Base-by-base conservation (phyloP, 2,113 vertebrate species). In the Telmatochromis brichardi region DNA sequence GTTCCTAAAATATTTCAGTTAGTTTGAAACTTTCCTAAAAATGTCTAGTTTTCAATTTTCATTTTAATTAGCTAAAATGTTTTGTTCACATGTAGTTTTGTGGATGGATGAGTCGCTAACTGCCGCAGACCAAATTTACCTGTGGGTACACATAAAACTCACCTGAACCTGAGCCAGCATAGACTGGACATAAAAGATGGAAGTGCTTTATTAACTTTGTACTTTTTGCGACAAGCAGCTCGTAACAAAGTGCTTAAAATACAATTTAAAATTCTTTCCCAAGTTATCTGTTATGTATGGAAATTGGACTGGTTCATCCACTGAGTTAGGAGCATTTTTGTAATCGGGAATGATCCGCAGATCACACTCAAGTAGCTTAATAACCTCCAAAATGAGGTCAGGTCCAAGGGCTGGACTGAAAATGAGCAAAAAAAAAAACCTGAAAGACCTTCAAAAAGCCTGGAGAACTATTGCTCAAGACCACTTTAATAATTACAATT, bases 1-100 rank as follows among this genome's bases (percentile, higher is more conserved):
- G 55, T 58, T 28, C 7, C 55, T 9, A 9, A 58, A 58, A 9
- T 28, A 58, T 31, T 58, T 58, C 26, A 31, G 26, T 60, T 60
- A 31, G 57, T 31, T 60, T 60, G 1, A 60, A 17, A 17, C 3
- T 0, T 60, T 3, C 26, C 14, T 60, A 60, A 60, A 31, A 31
- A 60, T 31, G 57, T 28, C 13, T 28, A 0, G 13, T 58, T 58
- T 58, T 58, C 0, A 57, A 55, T 55, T 55, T 4, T 7, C 0
- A 31, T 31, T 58, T 58, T 58, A 17, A 31, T 60, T 31, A 60
- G 5, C 15, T 19, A 33, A 60, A 60, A 60, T 33, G 28, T 33
- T 60, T n/a, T 1, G 31, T 35, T 33, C 58, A 35, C 15, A 7
- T 63, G 31, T 35, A 4, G 9, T 63, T 33, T 63, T 33, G 9